These are phyloP conservation scores for Erethizon dorsatum DNA, from an alignment of 2,797 vertebrate species.

Conservation along the genomic window DNA sequence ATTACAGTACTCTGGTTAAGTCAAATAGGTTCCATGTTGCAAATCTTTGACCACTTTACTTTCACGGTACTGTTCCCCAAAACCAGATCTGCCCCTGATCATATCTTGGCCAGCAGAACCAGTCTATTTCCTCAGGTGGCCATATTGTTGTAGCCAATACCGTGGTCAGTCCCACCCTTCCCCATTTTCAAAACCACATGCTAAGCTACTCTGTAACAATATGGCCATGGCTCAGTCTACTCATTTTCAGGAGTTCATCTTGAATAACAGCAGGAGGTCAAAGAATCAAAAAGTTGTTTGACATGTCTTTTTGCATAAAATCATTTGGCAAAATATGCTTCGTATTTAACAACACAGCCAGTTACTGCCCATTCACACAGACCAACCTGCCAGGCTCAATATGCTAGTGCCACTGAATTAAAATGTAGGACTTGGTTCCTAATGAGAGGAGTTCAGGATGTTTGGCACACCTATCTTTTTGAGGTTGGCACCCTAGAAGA, in stretches of 20 bases:
- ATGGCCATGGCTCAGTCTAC: background rate
- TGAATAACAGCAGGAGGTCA: slow-evolving; percentile 59
- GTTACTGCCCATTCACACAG: slow-evolving; percentile 65
- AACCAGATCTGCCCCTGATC: slow-evolving; percentile 48
- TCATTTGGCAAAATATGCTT: slow-evolving; percentile 72
- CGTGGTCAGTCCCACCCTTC: background rate
- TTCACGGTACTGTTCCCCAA: slow-evolving; percentile 51
- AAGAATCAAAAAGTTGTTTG: slow-evolving; percentile 59
- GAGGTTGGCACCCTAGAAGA: slow-evolving; percentile 50
- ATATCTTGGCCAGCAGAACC: slow-evolving; percentile 36
- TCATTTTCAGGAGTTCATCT: slow-evolving; percentile 59
- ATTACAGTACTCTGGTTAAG: slow-evolving; percentile 9
- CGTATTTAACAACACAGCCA: slow-evolving; percentile 69
- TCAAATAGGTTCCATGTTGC: background rate
- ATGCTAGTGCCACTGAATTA: slow-evolving; percentile 48
- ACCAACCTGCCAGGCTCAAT: slow-evolving; percentile 59
- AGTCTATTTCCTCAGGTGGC: slow-evolving; percentile 41
- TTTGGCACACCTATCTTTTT: slow-evolving; percentile 46
- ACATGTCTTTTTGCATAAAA: slow-evolving; percentile 60
- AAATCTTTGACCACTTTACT: slow-evolving; percentile 57
- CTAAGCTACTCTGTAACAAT: slow-evolving; percentile 3
- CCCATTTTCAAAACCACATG: slow-evolving; percentile 56
- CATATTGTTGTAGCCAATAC: slow-evolving; percentile 32
- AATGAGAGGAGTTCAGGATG: slow-evolving; percentile 72
- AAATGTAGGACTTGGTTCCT: slow-evolving; percentile 68